Base-by-base conservation (phyloP, 2,888 invertebrate species). In the Acrocera orbiculus region DNA sequence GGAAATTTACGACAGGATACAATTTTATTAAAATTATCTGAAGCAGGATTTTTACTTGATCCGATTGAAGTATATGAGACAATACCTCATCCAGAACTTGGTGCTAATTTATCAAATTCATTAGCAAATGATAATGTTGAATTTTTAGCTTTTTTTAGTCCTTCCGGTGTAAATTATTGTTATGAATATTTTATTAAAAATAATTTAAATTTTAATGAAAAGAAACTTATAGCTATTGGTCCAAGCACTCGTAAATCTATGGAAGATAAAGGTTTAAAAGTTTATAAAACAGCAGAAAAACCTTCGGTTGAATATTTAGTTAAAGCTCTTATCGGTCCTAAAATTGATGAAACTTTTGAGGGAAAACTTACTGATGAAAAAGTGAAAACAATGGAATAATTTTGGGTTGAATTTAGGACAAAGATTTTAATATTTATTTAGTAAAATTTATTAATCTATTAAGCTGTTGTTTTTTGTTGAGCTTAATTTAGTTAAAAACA, bases 61-160 rank as follows among this genome's bases (percentile, higher is more conserved):
- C 56, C 60, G 13, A 53, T 66, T 27, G 59, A 62, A 40, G 66
- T 68, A 5, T 70, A 70, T 46, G 64, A 67, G 36, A 69, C 69
- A 2, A 54, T 63, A 22, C 50, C 60, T 22, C 66, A 62, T 52
- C 56, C 61, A 0, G 53, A 58, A 37, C 47, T 70, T 32, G 54
- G 50, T 7, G 54, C 55, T 23, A 51, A 58, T 40, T 59, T 67
- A 27, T 54, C 66, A 16, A 42, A 42, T 3, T 49, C 55, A 2
- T 45, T 59, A 1, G 54, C 60, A 6, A 45, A 59, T 3, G 49
- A 54, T 22, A 56, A 65, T 26, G 58, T 66, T 2, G 65, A 67
- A 43, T 67, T 53, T 47, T 45, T 69, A 23, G 63, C 68, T 3
- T 70, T 67, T 51, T 70, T 70, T 42, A 70, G 70, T 44, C 70